A percentile compares a stretch with the other conserved stretches of the same genome.
phyloP scores from a whole-genome alignment of 2,113 vertebrate genomes.

The Tyto alba region DNA sequence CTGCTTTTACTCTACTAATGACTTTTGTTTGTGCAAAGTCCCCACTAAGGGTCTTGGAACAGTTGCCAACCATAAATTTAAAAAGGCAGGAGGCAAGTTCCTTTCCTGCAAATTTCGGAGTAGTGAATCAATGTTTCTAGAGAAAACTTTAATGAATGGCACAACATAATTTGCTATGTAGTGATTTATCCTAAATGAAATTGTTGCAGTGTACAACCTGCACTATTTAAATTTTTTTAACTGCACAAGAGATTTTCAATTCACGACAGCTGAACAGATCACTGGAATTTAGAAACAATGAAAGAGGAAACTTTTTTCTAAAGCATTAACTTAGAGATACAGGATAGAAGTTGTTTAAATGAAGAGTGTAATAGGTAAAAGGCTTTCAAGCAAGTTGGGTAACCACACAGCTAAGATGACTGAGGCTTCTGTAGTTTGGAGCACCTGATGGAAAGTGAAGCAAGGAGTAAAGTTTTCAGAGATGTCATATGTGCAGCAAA shows the following conservation, averaged over 20 bases:
- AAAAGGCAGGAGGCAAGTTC: not conserved
- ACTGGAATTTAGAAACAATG: not conserved
- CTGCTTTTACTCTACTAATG: not conserved
- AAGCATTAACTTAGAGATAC: not conserved
- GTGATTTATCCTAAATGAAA: not conserved
- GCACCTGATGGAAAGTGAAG: not conserved
- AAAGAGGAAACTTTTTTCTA: not conserved
- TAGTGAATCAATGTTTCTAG: not conserved
- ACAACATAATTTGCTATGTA: fast-evolving
- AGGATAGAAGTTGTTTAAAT: not conserved
- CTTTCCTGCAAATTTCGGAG: not conserved
- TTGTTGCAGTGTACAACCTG: not conserved
- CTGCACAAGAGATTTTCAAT: not conserved
- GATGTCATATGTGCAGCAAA: not conserved
- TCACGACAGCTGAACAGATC: not conserved
- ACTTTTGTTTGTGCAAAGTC: not conserved
- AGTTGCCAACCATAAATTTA: not conserved
- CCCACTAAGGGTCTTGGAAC: not conserved
- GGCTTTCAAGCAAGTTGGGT: not conserved
- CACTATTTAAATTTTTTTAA: not conserved
- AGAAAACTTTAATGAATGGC: not conserved
- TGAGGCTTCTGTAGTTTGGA: not conserved
- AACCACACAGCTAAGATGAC: not conserved
- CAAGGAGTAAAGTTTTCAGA: not conserved
- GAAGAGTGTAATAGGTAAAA: not conserved